phyloP scores from a whole-genome alignment of 2,113 vertebrate genomes.

The Bos indicus region DNA sequence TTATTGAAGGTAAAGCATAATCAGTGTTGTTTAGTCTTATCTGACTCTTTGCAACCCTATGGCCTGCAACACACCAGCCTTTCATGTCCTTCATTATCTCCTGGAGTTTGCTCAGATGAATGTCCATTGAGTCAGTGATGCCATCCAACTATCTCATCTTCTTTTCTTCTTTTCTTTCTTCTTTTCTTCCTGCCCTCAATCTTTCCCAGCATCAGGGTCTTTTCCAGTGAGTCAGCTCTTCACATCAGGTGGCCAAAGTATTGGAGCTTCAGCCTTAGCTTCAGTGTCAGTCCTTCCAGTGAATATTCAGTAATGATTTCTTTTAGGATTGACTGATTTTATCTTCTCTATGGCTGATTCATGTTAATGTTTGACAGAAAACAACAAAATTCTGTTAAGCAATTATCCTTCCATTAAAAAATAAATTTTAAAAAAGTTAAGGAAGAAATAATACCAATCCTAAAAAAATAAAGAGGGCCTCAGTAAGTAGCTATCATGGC shows the following conservation, averaged over 20 bases:
- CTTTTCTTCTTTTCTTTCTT: neutral
- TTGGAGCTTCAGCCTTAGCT: neutral
- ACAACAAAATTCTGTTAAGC: neutral
- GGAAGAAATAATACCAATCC: neutral
- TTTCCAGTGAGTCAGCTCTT: neutral
- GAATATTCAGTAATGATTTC: neutral
- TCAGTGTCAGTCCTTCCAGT: neutral
- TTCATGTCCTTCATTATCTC: neutral
- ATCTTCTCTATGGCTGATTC: neutral
- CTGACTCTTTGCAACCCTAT: neutral
- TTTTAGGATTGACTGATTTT: neutral
- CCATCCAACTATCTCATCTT: neutral
- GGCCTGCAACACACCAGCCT: neutral
- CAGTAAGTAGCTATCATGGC: neutral
- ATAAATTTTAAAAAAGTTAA: neutral
- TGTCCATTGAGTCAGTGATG: neutral
- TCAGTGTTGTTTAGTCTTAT: neutral
- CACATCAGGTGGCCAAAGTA: neutral
- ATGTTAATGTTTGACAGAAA: neutral
- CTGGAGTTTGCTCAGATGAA: neutral
- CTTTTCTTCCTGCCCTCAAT: neutral
- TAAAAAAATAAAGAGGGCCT: neutral
- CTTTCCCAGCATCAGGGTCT: neutral
- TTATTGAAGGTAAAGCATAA: neutral
- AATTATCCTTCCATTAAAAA: neutral